Evolutionary conservation across 2,888 invertebrate species (phyloP), one percentile per base, ranked within the genome.

Genomic region (Siphonodentalium dalli): DNA sequence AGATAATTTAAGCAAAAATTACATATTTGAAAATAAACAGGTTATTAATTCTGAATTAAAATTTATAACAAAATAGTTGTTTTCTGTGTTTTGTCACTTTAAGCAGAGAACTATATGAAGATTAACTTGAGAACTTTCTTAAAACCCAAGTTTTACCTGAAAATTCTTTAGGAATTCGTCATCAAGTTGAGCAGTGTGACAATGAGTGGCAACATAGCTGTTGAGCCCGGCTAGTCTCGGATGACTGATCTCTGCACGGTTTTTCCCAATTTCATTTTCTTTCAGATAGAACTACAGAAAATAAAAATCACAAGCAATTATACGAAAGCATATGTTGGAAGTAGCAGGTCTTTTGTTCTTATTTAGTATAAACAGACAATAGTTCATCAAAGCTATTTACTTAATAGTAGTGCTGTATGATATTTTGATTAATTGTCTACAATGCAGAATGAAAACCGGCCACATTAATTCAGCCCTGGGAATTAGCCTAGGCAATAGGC

Each of bases 141-240:
- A n/a, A n/a, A n/a, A n/a, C n/a, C n/a, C n/a, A n/a, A n/a, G n/a
- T n/a, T n/a, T 54, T 54, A 75, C 75, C 69, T 83, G 82, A 61
- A 83, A 85, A 31, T 80, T 66, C 66, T 87, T 86, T 20, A 98
- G 82, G 70, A 90, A 88, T 1, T 90, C 90, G 55, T 92, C 90
- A 20, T 87, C 88, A 26, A 98, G 84, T 0, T 87, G 83, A 0
- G 89, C 91, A 0, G 89, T 89, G 76, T 89, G 86, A 6, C 88
- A 84, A 23, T 87, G 86, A 0, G 93, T 93, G 23, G 90, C 89
- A 39, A 97, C 96, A 82, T 97, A 96, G 72, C 87, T 90, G 82
- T 97, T 97, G 43, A 97, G 84, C 80, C 96, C 95, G 0, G 91
- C 86, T 39, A 97, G 83, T 68, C 90, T 89, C 66, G 88, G 87